Conservation (phyloP, 2,888 invertebrate species). For the Chalcosyrphus nemorum region DNA sequence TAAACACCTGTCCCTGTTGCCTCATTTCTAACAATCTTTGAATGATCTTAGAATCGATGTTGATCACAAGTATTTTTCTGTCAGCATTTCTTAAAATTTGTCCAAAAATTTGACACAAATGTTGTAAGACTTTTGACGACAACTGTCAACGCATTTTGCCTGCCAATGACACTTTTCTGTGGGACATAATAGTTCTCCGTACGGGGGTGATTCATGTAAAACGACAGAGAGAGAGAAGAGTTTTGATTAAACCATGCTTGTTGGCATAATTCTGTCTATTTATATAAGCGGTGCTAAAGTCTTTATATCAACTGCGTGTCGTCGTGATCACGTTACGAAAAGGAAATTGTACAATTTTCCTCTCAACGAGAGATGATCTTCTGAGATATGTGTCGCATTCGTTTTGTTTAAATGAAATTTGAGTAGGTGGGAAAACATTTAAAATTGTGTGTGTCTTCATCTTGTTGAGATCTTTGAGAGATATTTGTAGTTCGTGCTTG, state of each 20-base stretch:
- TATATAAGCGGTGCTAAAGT: background rate
- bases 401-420: conserved; percentile 19
- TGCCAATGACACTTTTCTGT: conserved; percentile 27
- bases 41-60: too few relatives aligned
- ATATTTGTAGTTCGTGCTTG: too few relatives aligned
- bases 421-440: conserved; percentile 59
- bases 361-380: conserved; percentile 5
- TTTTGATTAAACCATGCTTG: conserved; percentile 25
- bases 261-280: conserved; percentile 27
- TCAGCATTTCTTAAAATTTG: too few relatives aligned
- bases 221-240: conserved; percentile 15
- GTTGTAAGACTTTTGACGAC: background rate
- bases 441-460: background rate
- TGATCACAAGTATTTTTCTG: too few relatives aligned
- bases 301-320: conserved; percentile 5
- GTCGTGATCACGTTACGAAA: conserved; percentile 8
- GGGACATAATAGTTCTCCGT: background rate
- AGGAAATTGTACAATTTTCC: conserved; percentile 62
- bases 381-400: conserved; percentile 13
- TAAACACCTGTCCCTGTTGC: too few relatives aligned
- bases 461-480: background rate
- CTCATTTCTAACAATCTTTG: too few relatives aligned
- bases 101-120: too few relatives aligned
- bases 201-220: conserved; percentile 32
- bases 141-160: conserved; percentile 25